A percentile compares a stretch with the other conserved stretches of the same genome.
Evolutionary conservation across 35 echinoderm and acorn worm species (phyloP).

Genomic region (Apostichopus japonicus): DNA sequence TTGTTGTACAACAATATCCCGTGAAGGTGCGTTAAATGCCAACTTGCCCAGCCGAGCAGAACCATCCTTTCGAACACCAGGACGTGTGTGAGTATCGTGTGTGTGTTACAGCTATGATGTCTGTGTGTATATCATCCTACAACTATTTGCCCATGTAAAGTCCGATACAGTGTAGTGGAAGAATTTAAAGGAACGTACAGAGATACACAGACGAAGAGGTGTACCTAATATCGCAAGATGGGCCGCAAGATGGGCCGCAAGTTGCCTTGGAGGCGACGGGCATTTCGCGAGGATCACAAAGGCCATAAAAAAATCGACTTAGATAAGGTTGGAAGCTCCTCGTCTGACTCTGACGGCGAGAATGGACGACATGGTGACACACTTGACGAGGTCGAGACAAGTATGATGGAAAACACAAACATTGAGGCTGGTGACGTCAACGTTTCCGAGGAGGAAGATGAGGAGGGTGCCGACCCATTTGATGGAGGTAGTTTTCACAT

Average conservation of each 20-base stretch:
- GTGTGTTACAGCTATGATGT: too few species aligned
- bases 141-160: too few species aligned
- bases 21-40: too few species aligned
- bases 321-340: background rate
- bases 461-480: background rate
- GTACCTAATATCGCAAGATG: too few species aligned
- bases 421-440: background rate
- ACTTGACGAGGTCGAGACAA: background rate
- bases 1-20: background rate
- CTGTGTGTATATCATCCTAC: too few species aligned
- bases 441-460: background rate
- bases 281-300: background rate
- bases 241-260: background rate
- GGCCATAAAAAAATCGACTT: background rate
- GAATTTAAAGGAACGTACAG: too few species aligned
- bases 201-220: too few species aligned
- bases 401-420: background rate
- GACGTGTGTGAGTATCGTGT: too few species aligned
- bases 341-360: background rate
- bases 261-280: background rate
- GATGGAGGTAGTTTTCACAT: conserved; percentile 11
- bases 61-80: too few species aligned
- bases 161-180: too few species aligned
- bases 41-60: too few species aligned
- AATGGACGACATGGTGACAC: background rate